Base-by-base conservation (phyloP, 2,888 invertebrate genomes). In the Myopa tessellatipennis region DNA sequence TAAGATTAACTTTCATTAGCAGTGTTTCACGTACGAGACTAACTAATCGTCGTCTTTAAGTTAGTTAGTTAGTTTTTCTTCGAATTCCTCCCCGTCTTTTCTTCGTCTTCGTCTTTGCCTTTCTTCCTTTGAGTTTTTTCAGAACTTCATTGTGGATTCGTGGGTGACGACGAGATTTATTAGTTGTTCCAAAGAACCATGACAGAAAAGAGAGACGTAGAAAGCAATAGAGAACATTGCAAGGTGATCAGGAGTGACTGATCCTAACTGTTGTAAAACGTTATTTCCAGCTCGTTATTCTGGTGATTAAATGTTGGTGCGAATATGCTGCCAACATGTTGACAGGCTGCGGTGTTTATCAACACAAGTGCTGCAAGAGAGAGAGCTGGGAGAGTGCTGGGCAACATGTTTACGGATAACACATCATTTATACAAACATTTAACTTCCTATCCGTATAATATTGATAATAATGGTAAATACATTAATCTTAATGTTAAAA, bases 131-230 rank as follows among this genome's bases (percentile, higher is more conserved):
- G 34, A 36, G 65, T n/a, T n/a, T n/a, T n/a, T n/a, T n/a, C n/a
- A n/a, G 63, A 63, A 74, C 63, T 52, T 74, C 74, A n/a, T 65
- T 50, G 63, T 74, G 10, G 74, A 74, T 65, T 65, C 63, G 74
- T 60, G 74, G 63, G 74, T 16, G 74, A 63, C 63, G 26, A 52
- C 34, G 65, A 74, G 74, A 74, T 74, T 74, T 65, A 52, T 65
- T 74, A n/a, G 34, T n/a, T 14, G 10, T 14, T 55, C 10, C 10
- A 55, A n/a, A 12, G 55, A n/a, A 55, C 16, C 4, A 16, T 7
- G 16, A 36, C 70, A 16, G 61, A 45, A 14, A 52, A 63, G 52
- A 52, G 52, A 14, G 34, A 4, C 16, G 2, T 2, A 38, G 26
- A 4, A 12, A 14, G 5, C 14, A 34, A 69, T 3, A 69, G 34